Conservation (phyloP, 2,797 vertebrate genomes). For the Schizopygopsis pylzovi region DNA sequence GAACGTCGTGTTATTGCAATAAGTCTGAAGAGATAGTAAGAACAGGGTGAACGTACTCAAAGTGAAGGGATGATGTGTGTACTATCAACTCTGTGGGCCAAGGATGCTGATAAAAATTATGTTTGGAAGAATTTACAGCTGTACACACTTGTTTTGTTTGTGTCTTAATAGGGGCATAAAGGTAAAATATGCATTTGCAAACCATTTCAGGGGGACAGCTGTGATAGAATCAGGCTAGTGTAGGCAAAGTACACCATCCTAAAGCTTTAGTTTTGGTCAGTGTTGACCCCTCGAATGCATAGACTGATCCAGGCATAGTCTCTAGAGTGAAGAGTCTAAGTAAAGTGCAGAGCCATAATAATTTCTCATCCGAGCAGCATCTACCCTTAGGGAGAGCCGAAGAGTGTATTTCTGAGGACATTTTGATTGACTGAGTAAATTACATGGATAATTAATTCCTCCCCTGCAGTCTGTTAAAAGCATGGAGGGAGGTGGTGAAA, state of each 20-base stretch:
- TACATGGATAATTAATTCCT: conserved; percentile 60
- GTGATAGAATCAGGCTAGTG: not conserved
- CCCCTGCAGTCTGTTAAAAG: conserved; percentile 52
- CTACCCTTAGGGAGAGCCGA: conserved; percentile 38
- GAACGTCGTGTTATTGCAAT: conserved; percentile 44
- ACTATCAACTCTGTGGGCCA: conserved; percentile 39
- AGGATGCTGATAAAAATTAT: conserved; percentile 35
- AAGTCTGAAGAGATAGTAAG: conserved; percentile 25
- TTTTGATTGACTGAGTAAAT: conserved; percentile 63
- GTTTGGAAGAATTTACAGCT: conserved; percentile 4
- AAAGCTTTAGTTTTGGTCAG: conserved; percentile 7
- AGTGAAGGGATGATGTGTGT: conserved; percentile 10
- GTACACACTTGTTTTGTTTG: conserved; percentile 1
- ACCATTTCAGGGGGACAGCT: conserved; percentile 2
- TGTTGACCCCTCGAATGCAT: conserved; percentile 11
- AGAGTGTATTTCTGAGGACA: conserved; percentile 37
- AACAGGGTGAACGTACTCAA: not conserved
- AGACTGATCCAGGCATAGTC: conserved; percentile 1
- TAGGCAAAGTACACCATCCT: not conserved
- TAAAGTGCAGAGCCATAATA: conserved; percentile 45
- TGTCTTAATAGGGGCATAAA: conserved; percentile 43
- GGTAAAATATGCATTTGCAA: conserved; percentile 20
- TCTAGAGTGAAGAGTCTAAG: conserved; percentile 33
- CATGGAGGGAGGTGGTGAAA: conserved; percentile 24
- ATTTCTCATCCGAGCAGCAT: conserved; percentile 51